Conservation (phyloP, 2,113 vertebrate species). For the Baryphthengus martii region DNA sequence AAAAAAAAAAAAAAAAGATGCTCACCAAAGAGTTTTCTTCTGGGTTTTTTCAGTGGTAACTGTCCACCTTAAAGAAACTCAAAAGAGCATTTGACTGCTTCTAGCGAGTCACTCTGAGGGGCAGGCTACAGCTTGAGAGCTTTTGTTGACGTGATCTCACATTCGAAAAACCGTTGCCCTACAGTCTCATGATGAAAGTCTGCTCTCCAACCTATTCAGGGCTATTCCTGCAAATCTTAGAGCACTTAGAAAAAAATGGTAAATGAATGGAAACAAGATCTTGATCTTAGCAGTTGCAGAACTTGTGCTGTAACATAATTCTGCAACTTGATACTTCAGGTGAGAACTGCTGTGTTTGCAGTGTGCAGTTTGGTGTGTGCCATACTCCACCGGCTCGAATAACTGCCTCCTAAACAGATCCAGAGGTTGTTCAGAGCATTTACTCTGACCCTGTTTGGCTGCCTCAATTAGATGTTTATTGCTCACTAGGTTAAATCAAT, state of each 20-base stretch:
- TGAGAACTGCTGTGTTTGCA: neutral
- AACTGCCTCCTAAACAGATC: neutral
- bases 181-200: neutral
- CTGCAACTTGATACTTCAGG: neutral
- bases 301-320: neutral
- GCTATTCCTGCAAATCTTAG: neutral
- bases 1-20: too few relatives aligned
- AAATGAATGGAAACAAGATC: neutral
- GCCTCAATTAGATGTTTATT: neutral
- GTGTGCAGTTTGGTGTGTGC: neutral
- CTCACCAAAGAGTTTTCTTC: neutral
- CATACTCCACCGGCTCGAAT: neutral
- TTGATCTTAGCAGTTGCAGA: neutral
- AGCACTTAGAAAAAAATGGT: neutral
- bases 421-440: neutral
- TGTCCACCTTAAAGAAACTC: neutral
- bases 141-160: neutral
- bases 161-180: neutral
- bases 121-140: neutral
- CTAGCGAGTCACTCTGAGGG: neutral
- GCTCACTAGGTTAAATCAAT: neutral
- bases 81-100: neutral
- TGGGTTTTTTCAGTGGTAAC: neutral
- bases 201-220: neutral
- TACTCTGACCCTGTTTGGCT: neutral